Evolutionary conservation across 1,140 invertebrate species (phyloP), one percentile per base, ranked within the genome.

Genomic region (Rhizoglyphus robini): DNA sequence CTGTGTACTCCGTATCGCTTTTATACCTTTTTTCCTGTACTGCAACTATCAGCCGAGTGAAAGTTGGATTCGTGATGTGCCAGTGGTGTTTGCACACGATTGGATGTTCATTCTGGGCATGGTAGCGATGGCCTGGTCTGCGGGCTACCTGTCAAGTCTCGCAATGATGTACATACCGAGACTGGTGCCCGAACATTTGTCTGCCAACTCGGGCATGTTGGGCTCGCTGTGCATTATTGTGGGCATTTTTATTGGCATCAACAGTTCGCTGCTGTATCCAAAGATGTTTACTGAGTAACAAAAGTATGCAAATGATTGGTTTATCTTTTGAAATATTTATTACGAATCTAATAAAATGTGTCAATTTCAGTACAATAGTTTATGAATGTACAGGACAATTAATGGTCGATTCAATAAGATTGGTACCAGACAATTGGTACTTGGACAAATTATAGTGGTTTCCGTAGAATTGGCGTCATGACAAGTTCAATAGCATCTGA

Each of bases 101-200:
- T 93, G 84, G 82, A 77, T 81, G 1, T 97, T 90, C 75, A 89
- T 90, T 80, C 68, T 80, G 27, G 81, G 87, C 23, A 84, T 82
- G 0, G 77, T 86, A 1, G 69, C 87, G 0, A 81, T 96, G 78
- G 90, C 88, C 34, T 77, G 93, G 68, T 87, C 83, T 29, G 89
- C 86, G 63, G 95, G 95, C 0, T 97, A 98, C 74, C 86, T 85
- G 69, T 91, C 89, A 70, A 92, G 90, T 3, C 75, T 97, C n/a
- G 85, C 83, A 41, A 97, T 99, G 93, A 96, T 97, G 90, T 97
- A 96, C 79, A 87, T 90, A 66, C 86, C 91, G 48, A 84, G 90
- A 69, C 83, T 81, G 38, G 92, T 96, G 5, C 84, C 89, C 47
- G 81, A 84, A 0, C 83, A 88, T 69, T 80, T 94, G 75, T 86